Evolutionary conservation across 2,888 invertebrate genomes (phyloP), one percentile per base, ranked within the genome.

Genomic region (Gibbula magus): DNA sequence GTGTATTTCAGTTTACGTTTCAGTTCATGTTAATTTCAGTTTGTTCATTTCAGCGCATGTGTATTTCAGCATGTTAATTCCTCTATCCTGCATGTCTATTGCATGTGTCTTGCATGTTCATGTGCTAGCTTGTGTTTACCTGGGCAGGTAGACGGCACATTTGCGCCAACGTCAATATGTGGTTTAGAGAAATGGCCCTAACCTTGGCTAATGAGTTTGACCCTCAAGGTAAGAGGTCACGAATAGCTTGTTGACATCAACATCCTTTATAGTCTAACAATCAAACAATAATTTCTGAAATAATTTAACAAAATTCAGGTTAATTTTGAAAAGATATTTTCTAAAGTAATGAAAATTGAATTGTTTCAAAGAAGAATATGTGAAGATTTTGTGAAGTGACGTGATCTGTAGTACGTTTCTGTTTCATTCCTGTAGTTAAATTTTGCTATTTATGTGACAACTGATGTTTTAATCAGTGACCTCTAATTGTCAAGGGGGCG

Each of bases 61-160:
- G 7, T 20, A n/a, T 56, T 5, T 20, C n/a, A 5, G 56, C 25
- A 29, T 56, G 56, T 56, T 20, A 7, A 25, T 56, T 54, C 10
- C 20, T 54, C 35, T 70, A n/a, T 67, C 22, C 32, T 45, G 56
- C 66, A 66, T 77, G 77, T 39, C 25, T 29, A 22, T 13, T 78
- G 73, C 73, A 51, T 56, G n/a, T 74, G 73, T 53, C 13, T n/a
- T 74, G 54, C 10, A 10, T 73, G 45, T 74, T 35, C 35, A 35
- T 67, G 13, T 70, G 51, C 56, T 32, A 74, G 56, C 20, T 73
- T 78, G 39, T 25, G 20, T 73, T 35, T 74, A 25, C 22, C 29
- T 61, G 61, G 25, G 29, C 61, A 61, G 61, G 61, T 61, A 25
- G 61, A 61, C 61, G 61, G 61, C 61, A 61, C 61, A 61, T 61